Conservation (phyloP, 37 sponge, comb jelly and placozoan genomes). For the Tethya wilhelma region DNA sequence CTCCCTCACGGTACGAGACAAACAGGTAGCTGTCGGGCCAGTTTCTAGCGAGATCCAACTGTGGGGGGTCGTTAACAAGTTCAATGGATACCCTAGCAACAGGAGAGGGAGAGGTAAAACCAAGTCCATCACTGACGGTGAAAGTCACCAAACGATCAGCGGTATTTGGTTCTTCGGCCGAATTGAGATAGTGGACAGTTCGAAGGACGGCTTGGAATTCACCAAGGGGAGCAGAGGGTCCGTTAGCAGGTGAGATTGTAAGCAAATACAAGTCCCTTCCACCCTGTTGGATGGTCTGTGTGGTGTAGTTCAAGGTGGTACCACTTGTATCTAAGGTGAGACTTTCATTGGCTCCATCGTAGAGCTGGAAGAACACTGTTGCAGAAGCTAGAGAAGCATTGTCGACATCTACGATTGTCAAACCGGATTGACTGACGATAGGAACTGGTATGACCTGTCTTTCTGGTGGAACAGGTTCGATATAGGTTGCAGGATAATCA, state of each 20-base stretch:
- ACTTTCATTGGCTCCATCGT: constrained; percentile 51
- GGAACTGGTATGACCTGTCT: constrained; percentile 66
- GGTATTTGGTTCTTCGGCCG: constrained; percentile 76
- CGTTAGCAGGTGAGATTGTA: constrained; percentile 17
- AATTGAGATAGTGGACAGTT: constrained; percentile 76
- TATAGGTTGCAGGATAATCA: constrained; percentile 44
- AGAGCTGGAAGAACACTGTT: constrained; percentile 39
- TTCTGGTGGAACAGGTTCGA: constrained; percentile 77
- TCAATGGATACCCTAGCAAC: constrained; percentile 47
- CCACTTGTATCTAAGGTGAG: constrained; percentile 49
- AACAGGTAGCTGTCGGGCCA: constrained; percentile 43
- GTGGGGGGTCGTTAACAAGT: constrained; percentile 86
- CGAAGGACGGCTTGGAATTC: constrained; percentile 61
- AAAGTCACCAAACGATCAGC: constrained; percentile 39
- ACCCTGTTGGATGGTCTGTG: background rate
- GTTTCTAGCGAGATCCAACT: constrained; percentile 62
- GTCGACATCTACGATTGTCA: constrained; percentile 74
- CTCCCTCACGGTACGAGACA: constrained; percentile 73
- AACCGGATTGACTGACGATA: constrained; percentile 30
- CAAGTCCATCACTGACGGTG: constrained; percentile 46
- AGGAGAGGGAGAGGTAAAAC: background rate
- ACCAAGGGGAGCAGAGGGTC: constrained; percentile 46
- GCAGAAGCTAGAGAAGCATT: constrained; percentile 52
- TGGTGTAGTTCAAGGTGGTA: constrained; percentile 48
- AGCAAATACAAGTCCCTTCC: constrained; percentile 1